Evolutionary conservation across 2,888 invertebrate species (phyloP), one percentile per base, ranked within the genome.

Genomic region (Andrena bicolor): DNA sequence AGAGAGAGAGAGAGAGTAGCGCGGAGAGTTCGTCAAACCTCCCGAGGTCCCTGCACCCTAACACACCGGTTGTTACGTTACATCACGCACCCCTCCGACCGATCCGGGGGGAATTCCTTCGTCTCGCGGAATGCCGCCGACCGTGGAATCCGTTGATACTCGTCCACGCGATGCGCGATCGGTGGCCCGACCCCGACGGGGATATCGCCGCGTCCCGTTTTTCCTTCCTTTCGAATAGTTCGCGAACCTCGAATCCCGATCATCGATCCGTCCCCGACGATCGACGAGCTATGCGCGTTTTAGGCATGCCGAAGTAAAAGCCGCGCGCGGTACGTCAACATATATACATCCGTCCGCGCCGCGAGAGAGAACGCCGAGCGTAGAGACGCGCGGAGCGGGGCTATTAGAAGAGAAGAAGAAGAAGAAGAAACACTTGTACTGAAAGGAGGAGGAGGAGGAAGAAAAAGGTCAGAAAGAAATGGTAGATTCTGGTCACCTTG

Each of bases 11-110:
- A 13, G 41, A 13, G 41, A 16, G 41, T 4, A 41, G 16, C 41
- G 41, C 41, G 20, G 32, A 61, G 89, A 89, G 91, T 92, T 91
- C 89, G 85, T 90, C 88, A 90, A 91, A 90, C 90, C 77, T 86
- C 20, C 82, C 75, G 86, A 88, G 90, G 89, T 90, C 90, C 83
- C 84, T 89, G 89, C 90, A 88, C 90, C 88, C 90, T 83, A 78
- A 10, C 23, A 26, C 56, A 56, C 61, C 61, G 70, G 70, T 70
- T 70, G 65, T 66, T 26, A 20, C 41, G 26, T 63, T 69, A 66
- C 77, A 49, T 28, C 53, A 30, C 32, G 28, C 60, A 61, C 72
- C 70, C 56, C 60, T 26, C 41, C 70, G 49, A 30, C 58, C 49
- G 76, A 77, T 77, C 79, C 75, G 53, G 71, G 53, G 53, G 82